Evolutionary conservation across 2,113 vertebrate species (phyloP).

Genomic region (Nannobrachium achirus): DNA sequence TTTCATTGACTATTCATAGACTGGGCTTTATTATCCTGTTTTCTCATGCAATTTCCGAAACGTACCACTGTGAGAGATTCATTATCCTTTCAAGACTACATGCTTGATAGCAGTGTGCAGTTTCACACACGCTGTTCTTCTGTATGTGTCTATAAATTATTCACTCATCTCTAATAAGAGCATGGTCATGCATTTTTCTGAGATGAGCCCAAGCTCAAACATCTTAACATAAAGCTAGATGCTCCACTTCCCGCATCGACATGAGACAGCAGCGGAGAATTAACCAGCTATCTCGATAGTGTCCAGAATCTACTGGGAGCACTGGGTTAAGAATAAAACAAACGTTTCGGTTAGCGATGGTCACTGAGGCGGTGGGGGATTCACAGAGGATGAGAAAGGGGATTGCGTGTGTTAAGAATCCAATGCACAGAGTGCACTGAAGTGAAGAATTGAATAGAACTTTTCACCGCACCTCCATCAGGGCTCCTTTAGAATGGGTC

Average conservation of each 20-base stretch:
- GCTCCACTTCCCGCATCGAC: background rate
- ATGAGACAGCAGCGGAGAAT: background rate
- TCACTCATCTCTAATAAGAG: slow-evolving; percentile 2
- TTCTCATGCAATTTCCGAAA: slow-evolving; percentile 20
- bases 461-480: slow-evolving; percentile 55
- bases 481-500: slow-evolving; percentile 59
- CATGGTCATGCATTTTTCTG: slow-evolving; percentile 15
- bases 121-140: slow-evolving; percentile 29
- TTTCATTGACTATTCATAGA: slow-evolving; percentile 28
- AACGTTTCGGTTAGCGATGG: slow-evolving; percentile 10
- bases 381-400: slow-evolving; percentile 38
- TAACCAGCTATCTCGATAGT: background rate
- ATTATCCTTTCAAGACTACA: slow-evolving; percentile 15
- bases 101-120: slow-evolving; percentile 26
- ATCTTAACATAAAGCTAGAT: background rate
- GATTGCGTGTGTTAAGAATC: slow-evolving; percentile 42
- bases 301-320: slow-evolving; percentile 8
- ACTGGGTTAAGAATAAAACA: slow-evolving; percentile 8
- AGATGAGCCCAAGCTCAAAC: background rate
- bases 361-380: slow-evolving; percentile 37
- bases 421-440: slow-evolving; percentile 41
- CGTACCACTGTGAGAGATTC: slow-evolving; percentile 11
- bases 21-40: slow-evolving; percentile 27
- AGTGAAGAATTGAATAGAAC: slow-evolving; percentile 52
- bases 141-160: slow-evolving; percentile 25